Conservation (phyloP, 2,888 invertebrate species). For the Meteorus colon region DNA sequence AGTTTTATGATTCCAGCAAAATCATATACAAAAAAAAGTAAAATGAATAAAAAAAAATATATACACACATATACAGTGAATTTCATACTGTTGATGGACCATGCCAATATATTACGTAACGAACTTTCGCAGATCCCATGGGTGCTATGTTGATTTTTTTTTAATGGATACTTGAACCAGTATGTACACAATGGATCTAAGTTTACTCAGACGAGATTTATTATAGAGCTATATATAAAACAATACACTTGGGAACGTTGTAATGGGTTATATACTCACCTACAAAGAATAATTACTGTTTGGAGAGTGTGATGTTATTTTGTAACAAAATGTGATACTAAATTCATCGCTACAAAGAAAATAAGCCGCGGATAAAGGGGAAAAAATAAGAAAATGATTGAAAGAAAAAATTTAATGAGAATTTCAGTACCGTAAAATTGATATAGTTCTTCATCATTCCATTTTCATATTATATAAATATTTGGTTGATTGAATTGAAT, state of each 20-base stretch:
- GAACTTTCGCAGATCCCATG: not conserved
- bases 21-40: not conserved
- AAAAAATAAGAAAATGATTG: not conserved
- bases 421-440: no score
- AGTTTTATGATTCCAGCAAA: constrained; percentile 22
- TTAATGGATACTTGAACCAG: constrained; percentile 31
- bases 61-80: not conserved
- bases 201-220: constrained; percentile 9
- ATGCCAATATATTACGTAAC: not conserved
- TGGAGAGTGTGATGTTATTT: not conserved
- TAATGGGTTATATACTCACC: not conserved
- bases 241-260: constrained; percentile 1
- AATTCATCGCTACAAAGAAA: not conserved
- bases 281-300: constrained; percentile 2
- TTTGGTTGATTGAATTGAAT: no score
- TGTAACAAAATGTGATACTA: not conserved
- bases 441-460: no score
- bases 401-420: no score
- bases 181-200: not conserved
- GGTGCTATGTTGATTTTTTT: constrained; percentile 7
- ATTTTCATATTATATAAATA: no score
- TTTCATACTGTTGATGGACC: constrained; percentile 1
- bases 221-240: constrained; percentile 4
- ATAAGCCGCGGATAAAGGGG: not conserved
- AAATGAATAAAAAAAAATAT: constrained; percentile 3